These are phyloP conservation scores for Nomia melanderi DNA, from an alignment of 1,140 invertebrate species.

Conservation along the genomic window DNA sequence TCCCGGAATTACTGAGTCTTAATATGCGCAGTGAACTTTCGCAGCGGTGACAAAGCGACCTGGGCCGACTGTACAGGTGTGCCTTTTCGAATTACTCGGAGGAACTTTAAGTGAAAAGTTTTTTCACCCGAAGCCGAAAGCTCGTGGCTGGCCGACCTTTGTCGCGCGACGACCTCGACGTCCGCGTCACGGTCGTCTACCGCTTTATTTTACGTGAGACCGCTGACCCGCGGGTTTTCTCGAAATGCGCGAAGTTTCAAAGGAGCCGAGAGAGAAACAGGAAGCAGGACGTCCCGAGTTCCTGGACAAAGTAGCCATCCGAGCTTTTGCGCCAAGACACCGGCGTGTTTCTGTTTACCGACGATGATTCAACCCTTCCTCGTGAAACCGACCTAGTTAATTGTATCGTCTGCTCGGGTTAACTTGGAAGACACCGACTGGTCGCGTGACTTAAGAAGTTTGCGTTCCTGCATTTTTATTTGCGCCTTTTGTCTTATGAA, in stretches of 20 bases:
- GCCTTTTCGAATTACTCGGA: conserved; percentile 10
- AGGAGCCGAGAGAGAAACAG: neutral
- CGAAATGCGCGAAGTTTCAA: conserved; percentile 1
- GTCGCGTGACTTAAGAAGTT: too few species aligned
- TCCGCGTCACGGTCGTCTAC: neutral
- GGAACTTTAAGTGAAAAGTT: conserved; percentile 28
- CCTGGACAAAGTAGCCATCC: neutral
- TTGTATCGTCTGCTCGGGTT: too few species aligned
- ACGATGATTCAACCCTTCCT: neutral
- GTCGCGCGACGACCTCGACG: neutral
- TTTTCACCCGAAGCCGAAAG: neutral
- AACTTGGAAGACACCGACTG: too few species aligned
- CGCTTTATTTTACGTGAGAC: conserved; percentile 1
- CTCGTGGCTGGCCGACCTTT: neutral
- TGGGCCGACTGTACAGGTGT: neutral
- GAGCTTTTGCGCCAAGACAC: neutral
- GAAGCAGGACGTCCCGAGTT: neutral
- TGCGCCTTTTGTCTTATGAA: too few species aligned
- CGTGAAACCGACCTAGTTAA: too few species aligned
- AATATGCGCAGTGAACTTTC: neutral
- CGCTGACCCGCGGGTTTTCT: neutral
- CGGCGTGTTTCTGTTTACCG: neutral
- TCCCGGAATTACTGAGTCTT: conserved; percentile 3
- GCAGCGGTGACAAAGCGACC: neutral
- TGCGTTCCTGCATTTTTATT: too few species aligned